phyloP scores from a whole-genome alignment of 2,888 invertebrate species.

The Himalopsyche japonica region DNA sequence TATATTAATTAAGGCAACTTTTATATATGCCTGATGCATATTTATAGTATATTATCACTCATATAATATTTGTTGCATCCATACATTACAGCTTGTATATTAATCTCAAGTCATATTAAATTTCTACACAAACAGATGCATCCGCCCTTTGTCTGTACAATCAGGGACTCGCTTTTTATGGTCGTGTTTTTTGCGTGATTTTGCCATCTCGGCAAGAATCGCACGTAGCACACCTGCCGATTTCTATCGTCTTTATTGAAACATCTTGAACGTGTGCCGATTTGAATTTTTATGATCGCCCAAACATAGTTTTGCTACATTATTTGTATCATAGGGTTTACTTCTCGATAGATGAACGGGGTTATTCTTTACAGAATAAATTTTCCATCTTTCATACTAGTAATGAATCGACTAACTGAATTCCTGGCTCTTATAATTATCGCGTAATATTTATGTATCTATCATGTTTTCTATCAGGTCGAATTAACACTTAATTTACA shows the following conservation, averaged over 20 bases:
- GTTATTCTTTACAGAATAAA: neutral
- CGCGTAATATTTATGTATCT: too few species aligned
- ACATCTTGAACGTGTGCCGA: constrained; percentile 35
- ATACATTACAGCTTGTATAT: too few species aligned
- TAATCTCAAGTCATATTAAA: too few species aligned
- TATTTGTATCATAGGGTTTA: neutral
- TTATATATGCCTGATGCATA: too few species aligned
- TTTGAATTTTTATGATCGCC: constrained; percentile 37
- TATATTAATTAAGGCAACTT: too few species aligned
- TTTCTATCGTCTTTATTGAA: constrained; percentile 31
- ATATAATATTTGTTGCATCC: too few species aligned
- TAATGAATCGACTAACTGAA: too few species aligned
- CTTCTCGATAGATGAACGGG: neutral
- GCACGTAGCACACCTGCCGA: neutral
- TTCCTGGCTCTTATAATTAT: too few species aligned
- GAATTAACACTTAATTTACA: too few species aligned
- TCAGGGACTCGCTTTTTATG: neutral
- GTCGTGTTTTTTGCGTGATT: neutral
- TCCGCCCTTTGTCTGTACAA: neutral
- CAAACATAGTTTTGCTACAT: neutral
- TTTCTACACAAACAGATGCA: neutral
- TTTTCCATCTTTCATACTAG: neutral
- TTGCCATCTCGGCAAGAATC: neutral
- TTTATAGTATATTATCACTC: too few species aligned
- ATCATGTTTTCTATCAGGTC: too few species aligned